Conservation (phyloP, 2,888 invertebrate genomes). For the Celastrina argiolus region DNA sequence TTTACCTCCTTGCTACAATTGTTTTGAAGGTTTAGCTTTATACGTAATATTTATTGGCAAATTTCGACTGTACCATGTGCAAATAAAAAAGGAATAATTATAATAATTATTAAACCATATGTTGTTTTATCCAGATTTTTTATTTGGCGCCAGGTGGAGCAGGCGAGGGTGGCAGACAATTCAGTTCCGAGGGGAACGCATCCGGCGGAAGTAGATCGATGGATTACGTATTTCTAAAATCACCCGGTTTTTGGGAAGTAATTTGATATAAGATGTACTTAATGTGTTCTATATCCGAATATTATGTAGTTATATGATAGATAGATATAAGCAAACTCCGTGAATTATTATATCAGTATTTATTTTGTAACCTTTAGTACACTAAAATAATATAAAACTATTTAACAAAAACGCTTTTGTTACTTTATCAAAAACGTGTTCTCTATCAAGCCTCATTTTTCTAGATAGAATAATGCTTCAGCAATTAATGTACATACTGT, state of each 20-base stretch:
- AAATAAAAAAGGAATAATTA: neutral
- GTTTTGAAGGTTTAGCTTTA: too few relatives aligned
- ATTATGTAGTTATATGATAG: neutral
- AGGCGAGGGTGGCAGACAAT: conserved; percentile 24
- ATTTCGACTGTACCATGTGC: neutral
- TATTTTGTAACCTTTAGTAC: too few relatives aligned
- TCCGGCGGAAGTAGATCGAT: conserved; percentile 26
- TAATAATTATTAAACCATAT: conserved; percentile 22
- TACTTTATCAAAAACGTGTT: too few relatives aligned
- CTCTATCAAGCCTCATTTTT: too few relatives aligned
- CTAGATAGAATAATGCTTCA: neutral
- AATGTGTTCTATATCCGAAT: neutral
- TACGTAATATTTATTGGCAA: neutral
- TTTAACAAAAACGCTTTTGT: too few relatives aligned
- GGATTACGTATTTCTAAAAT: conserved; percentile 23
- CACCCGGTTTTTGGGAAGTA: conserved; percentile 36
- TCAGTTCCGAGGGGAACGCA: conserved; percentile 20
- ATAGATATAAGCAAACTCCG: too few relatives aligned
- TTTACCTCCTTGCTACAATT: neutral
- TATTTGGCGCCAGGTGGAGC: conserved; percentile 20
- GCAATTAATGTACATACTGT: neutral
- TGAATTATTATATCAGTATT: neutral
- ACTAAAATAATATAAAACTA: too few relatives aligned
- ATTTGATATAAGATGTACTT: neutral
- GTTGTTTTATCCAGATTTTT: conserved; percentile 16